Evolutionary conservation across 2,113 vertebrate genomes (phyloP).

Genomic region (Empidonax traillii): DNA sequence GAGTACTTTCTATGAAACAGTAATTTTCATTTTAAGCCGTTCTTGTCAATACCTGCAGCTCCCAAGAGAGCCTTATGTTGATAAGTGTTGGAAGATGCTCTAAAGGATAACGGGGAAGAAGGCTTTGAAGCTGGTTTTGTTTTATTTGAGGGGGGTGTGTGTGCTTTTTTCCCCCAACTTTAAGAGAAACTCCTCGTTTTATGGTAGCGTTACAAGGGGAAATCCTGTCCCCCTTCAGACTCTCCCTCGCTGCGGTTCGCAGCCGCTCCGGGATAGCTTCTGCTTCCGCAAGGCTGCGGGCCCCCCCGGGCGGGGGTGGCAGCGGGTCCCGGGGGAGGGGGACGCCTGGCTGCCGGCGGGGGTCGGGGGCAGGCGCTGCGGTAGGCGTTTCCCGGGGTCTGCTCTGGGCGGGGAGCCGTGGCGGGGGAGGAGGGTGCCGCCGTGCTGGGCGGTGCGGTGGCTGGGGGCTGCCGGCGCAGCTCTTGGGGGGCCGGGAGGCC

Average conservation of each 20-base stretch:
- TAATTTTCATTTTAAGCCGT: not conserved
- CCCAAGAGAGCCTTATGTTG: not conserved
- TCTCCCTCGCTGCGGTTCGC: not conserved
- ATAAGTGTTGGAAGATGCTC: not conserved
- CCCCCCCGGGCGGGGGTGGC: not conserved
- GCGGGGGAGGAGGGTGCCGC: not conserved
- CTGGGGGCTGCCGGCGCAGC: not conserved
- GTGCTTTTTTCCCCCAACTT: rapidly evolving
- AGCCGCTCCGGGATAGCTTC: not conserved
- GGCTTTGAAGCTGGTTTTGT: not conserved
- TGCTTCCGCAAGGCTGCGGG: not conserved
- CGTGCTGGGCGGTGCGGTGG: not conserved
- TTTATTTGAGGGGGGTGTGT: not conserved
- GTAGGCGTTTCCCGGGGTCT: not conserved
- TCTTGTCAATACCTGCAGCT: not conserved
- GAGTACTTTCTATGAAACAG: not conserved
- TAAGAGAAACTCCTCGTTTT: not conserved
- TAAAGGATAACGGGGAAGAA: not conserved
- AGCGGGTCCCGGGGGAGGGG: not conserved
- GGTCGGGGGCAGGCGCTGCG: not conserved
- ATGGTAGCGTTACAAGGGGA: not conserved
- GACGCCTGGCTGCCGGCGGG: not conserved
- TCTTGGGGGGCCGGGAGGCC: not conserved
- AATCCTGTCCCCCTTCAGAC: not conserved
- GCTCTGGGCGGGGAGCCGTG: not conserved